phyloP scores from a whole-genome alignment of 2,797 vertebrate species.

The Cetoscarus ocellatus region DNA sequence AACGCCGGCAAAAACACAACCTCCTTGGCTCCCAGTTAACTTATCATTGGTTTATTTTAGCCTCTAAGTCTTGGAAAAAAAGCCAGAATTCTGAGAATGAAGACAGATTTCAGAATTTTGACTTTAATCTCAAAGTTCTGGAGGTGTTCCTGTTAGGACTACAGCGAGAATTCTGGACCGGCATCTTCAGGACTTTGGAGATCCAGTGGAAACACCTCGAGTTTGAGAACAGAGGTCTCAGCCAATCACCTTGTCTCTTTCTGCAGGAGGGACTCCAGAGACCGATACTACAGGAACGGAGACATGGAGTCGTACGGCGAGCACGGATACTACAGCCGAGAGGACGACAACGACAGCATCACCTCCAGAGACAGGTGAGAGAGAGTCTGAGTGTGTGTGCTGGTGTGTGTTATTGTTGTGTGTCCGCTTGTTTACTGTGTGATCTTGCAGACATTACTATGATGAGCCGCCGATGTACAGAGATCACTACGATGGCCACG shows the following conservation, averaged over 20 bases:
- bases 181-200: no score
- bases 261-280: conserved; percentile 67
- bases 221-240: not conserved
- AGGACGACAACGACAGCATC: conserved; percentile 79
- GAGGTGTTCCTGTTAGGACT: no score
- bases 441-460: conserved; percentile 49
- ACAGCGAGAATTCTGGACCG: no score
- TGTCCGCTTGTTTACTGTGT: not conserved
- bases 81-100: no score
- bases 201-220: no score
- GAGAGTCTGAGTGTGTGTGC: not conserved
- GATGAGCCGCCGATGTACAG: conserved; percentile 63
- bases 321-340: conserved; percentile 76
- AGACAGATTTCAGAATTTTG: no score
- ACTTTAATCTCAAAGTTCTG: no score
- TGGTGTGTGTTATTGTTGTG: no score
- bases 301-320: conserved; percentile 65
- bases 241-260: conserved; percentile 4
- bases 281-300: conserved; percentile 66
- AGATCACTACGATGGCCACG: conserved; percentile 67
- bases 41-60: no score
- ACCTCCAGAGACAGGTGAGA: conserved; percentile 71
- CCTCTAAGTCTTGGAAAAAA: no score
- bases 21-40: no score
- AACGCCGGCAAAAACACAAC: no score